Evolutionary conservation across 2,888 invertebrate genomes (phyloP).

Genomic region (Lycophotia porphyrea): DNA sequence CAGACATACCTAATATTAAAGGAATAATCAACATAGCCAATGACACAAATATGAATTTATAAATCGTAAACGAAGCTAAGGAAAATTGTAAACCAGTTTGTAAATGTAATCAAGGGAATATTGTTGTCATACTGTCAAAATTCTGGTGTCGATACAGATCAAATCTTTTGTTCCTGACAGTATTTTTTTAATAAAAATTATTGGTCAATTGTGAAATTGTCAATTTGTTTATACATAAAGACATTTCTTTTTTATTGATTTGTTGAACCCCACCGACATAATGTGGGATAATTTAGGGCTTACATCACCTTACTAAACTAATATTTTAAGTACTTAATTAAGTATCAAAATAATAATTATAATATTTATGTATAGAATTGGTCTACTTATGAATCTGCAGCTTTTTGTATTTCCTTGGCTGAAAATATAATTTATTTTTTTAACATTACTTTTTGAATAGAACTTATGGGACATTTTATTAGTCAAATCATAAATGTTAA

Average conservation of each 20-base stretch:
- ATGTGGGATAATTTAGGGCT: conserved; percentile 70
- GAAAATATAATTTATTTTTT: background rate
- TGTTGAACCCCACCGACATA: conserved; percentile 72
- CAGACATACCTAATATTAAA: conserved; percentile 50
- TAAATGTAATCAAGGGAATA: conserved; percentile 19
- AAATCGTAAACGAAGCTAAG: conserved; percentile 28
- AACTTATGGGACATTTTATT: conserved; percentile 43
- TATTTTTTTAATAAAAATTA: conserved; percentile 58
- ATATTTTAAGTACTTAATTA: conserved; percentile 25
- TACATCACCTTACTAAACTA: conserved; percentile 53
- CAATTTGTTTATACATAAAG: conserved; percentile 73
- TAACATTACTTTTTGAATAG: conserved; percentile 1
- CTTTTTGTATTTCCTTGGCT: background rate
- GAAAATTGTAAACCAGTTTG: conserved; percentile 26
- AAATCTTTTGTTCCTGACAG: conserved; percentile 60
- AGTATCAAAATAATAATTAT: conserved; percentile 19
- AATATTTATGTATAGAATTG: conserved; percentile 30
- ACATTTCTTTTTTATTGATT: conserved; percentile 65
- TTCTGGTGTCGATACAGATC: conserved; percentile 40
- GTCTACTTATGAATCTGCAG: background rate
- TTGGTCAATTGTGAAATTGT: conserved; percentile 78
- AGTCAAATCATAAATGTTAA: conserved; percentile 44
- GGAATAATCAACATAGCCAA: conserved; percentile 55
- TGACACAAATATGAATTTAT: conserved; percentile 41
- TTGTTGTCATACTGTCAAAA: conserved; percentile 39